phyloP scores from a whole-genome alignment of 2,797 vertebrate genomes.

The Rhabdomys pumilio region DNA sequence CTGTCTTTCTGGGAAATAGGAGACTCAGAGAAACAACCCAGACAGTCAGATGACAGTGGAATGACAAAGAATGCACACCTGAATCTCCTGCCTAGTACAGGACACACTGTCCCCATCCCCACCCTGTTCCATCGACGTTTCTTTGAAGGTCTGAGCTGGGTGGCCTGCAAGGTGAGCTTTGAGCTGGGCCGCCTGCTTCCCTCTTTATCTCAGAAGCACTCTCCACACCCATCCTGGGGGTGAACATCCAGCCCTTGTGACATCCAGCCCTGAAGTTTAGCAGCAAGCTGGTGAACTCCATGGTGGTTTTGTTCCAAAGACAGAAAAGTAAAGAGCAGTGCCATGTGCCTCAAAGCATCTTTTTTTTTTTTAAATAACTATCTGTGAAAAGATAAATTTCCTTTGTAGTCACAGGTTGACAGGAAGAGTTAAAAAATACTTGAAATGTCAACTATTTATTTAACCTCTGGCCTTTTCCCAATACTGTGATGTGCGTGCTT shows the following conservation, averaged over 20 bases:
- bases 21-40: not conserved
- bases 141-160: not conserved
- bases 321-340: not conserved
- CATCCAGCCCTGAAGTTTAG: not conserved
- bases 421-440: conserved; percentile 24
- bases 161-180: not conserved
- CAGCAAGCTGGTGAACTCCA: rapidly evolving
- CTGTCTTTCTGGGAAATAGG: not conserved
- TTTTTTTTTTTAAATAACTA: not conserved
- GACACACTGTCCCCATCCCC: not conserved
- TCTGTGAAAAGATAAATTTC: not conserved
- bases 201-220: not conserved
- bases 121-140: not conserved
- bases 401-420: not conserved
- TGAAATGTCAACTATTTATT: conserved; percentile 13
- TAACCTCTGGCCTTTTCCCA: conserved; percentile 8
- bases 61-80: not conserved
- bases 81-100: rapidly evolving
- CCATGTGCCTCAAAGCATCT: rapidly evolving
- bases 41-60: not conserved
- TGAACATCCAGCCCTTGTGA: not conserved
- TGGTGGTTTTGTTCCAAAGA: not conserved
- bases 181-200: not conserved
- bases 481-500: not conserved
- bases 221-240: not conserved